These are phyloP conservation scores for Sclerurus mexicanus DNA, from an alignment of 2,113 vertebrate genomes.

Conservation along the genomic window DNA sequence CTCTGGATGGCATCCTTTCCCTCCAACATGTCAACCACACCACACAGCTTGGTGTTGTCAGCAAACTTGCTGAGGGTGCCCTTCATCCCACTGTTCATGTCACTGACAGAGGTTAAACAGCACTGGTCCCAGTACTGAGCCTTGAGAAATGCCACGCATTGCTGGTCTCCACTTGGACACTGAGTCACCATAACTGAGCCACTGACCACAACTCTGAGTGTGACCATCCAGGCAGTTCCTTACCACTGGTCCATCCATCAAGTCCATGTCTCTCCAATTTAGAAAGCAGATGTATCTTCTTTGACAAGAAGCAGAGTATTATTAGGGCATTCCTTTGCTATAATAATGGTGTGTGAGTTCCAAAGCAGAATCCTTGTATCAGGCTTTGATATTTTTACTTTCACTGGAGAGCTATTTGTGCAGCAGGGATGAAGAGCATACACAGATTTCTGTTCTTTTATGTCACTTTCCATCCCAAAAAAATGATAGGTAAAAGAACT, in stretches of 20 bases:
- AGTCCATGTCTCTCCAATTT: neutral
- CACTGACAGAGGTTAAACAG: neutral
- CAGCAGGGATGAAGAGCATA: neutral
- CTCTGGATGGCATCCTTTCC: neutral
- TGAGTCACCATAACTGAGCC: neutral
- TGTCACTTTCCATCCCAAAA: neutral
- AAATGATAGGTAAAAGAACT: neutral
- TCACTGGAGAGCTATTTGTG: neutral
- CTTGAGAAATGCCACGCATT: neutral
- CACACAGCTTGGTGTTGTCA: neutral
- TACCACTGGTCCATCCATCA: neutral
- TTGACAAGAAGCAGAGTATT: neutral
- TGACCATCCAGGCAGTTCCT: neutral
- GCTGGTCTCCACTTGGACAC: neutral
- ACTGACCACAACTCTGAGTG: neutral
- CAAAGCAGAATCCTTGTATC: neutral
- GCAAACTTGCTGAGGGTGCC: neutral
- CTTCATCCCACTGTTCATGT: neutral
- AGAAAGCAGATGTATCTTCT: neutral
- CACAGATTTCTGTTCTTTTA: neutral
- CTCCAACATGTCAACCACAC: neutral
- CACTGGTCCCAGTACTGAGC: neutral
- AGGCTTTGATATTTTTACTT: constrained; percentile 14
- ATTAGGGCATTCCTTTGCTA: neutral
- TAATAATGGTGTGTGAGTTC: neutral